Base-by-base conservation (phyloP, 1,140 invertebrate genomes). In the Drosophila serrata region DNA sequence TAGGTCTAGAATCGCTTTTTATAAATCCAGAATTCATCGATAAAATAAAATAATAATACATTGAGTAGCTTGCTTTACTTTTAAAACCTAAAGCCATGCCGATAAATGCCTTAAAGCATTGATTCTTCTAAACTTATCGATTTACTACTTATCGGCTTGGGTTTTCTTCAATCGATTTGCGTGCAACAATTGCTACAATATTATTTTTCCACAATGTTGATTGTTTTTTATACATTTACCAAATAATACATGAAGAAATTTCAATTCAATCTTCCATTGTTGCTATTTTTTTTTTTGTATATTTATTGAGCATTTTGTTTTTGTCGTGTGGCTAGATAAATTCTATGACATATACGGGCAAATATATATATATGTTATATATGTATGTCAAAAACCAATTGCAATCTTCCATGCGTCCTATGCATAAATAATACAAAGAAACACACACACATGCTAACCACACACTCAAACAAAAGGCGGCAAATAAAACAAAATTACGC, bases 351-450 rank as follows among this genome's bases (percentile, higher is more conserved):
- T 17, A 37, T 61, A 31, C 6, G n/a, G 46, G 37, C 31, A 45
- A 3, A 24, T 24, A 24, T 24, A 24, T 24, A 24, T 24, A 24
- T 24, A 24, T 24, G 4, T 24, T 24, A 24, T 24, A 24, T 33
- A 49, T 37, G 15, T 61, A 65, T 79, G 79, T 75, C 80, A 80
- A 75, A 88, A 88, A 84, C 72, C 84, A 88, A 84, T 86, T 87
- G 82, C 84, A 88, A 87, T 88, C 86, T 82, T 88, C 84, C 82
- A 87, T 82, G 84, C 76, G 84, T 78, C 60, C 80, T 73, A 88
- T 87, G 80, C 82, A 88, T 87, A 87, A 87, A 87, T 87, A 87
- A 87, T 80, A 78, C 63, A 84, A 55, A 55, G 51, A 68, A 64
- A 77, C 33, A 24, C 33, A 37, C n/a, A 22, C 49, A 31, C 48